Evolutionary conservation across 1,140 invertebrate species (phyloP), one percentile per base, ranked within the genome.

Genomic region (Atta texana): DNA sequence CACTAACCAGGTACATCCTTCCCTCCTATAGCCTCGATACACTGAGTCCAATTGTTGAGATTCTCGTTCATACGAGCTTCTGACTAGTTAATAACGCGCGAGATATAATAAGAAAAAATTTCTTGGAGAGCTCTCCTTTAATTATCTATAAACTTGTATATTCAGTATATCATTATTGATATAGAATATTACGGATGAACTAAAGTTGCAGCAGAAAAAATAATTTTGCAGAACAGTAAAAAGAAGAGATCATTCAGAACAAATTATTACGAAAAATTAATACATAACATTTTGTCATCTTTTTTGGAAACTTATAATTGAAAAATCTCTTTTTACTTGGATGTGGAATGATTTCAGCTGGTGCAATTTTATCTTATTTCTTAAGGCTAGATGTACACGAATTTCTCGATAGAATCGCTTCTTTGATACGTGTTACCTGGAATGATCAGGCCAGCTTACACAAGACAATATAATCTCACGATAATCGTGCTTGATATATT

Each of bases 1-100:
- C 93, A 95, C 95, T 95, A 96, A 96, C 94, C 96, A 96, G 96
- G 96, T 96, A 97, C 91, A 89, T 93, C 92, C 92, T 88, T 84
- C 89, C 89, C 87, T 88, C 92, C 90, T 90, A 89, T 90, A 91
- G 89, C 88, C 90, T 90, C 75, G 57, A 88, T 90, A 75, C 21
- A 77, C 63, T 85, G 89, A 90, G 64, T 63, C 84, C 90, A 87
- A 74, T 39, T 88, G 68, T 87, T 88, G 63, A 81, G 39, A 81
- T 76, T 87, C 68, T 87, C 76, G 63, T 88, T 39, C 31, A 53
- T 24, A 77, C 51, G 77, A 76, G 87, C 44, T 64, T 85, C 61
- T 18, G 16, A 72, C 44, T 81, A 86, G 61, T 74, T 84, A 77
- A 80, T 64, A 84, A 59, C 24, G 71, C 76, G 59, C 57, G 85